Evolutionary conservation across 2,113 vertebrate species (phyloP).

Genomic region (Hyla sarda): DNA sequence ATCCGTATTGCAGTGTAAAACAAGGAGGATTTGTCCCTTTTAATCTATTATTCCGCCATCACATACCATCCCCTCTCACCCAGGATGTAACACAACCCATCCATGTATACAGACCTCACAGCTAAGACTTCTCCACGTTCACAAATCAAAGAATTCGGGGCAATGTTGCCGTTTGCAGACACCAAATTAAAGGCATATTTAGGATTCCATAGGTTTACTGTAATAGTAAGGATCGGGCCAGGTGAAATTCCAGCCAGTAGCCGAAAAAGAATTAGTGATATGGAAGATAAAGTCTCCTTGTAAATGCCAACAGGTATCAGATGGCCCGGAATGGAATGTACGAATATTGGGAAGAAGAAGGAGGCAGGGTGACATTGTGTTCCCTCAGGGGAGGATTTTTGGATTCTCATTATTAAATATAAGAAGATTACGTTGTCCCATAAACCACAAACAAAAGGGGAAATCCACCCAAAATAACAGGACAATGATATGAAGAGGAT

Average conservation of each 20-base stretch:
- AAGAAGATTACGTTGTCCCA: not conserved
- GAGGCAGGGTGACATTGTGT: not conserved
- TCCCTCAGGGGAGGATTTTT: slow-evolving; percentile 1
- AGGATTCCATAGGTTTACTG: slow-evolving; percentile 46
- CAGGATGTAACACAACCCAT: not conserved
- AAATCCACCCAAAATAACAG: not conserved
- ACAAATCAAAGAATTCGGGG: not conserved
- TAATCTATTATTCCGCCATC: not conserved
- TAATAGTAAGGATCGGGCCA: slow-evolving; percentile 34
- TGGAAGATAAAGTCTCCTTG: slow-evolving; percentile 20
- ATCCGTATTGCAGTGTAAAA: too few relatives aligned
- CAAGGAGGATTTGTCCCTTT: not conserved
- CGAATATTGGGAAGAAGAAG: not conserved
- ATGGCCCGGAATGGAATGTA: slow-evolving; percentile 33
- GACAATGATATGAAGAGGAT: too few relatives aligned
- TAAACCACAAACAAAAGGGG: not conserved
- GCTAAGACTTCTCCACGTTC: too few relatives aligned
- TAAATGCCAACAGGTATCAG: slow-evolving; percentile 10
- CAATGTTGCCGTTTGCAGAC: not conserved
- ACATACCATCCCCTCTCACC: not conserved
- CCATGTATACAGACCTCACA: not conserved
- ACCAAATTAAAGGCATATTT: slow-evolving; percentile 49
- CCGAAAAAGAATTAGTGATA: slow-evolving; percentile 49
- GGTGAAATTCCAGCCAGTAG: slow-evolving; percentile 55
- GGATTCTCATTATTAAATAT: not conserved